Evolutionary conservation across 2,113 vertebrate genomes (phyloP), one percentile per base, ranked within the genome.

Genomic region (Xiphophorus hellerii): DNA sequence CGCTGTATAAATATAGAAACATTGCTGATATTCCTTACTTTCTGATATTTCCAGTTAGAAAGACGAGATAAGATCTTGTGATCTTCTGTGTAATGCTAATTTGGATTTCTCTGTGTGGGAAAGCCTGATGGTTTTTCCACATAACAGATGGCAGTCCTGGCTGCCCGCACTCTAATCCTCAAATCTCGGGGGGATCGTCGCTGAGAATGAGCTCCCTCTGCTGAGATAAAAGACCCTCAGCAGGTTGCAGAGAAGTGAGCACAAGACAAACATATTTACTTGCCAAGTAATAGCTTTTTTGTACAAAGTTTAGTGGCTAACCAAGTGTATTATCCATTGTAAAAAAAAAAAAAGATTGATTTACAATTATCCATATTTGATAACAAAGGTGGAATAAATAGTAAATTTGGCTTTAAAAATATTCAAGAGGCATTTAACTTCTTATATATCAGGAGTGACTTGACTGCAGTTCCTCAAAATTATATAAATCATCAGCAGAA

Each of bases 131-230:
- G 69, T 73, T 74, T 37, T 25, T 64, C 25, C 73, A 77, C 75
- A 48, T 35, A 84, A 81, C 89, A 92, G 87, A 91, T 91, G 91
- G 87, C 62, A 3, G 58, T 76, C 66, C 78, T 70, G 69, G 84
- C 77, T 25, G 73, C 84, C 81, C 33, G 60, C 78, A 31, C 69
- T 67, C 83, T 89, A 88, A 90, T 89, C 82, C 88, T 87, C 81
- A 51, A 76, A 78, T 80, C 77, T 84, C 71, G 33, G 37, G 58
- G 86, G 82, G 39, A 86, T 89, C 87, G 84, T 71, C 75, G 84
- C 66, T 42, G 17, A 66, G 29, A 42, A 74, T 14, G 62, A 84
- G 69, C 65, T 78, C 73, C 81, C 51, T 76, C 71, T 67, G 29
- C 44, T 75, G 61, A 83, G 71, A 84, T 29, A 58, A 5, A 62